These are phyloP conservation scores for Papio anubis DNA, from an alignment of 2,113 vertebrate species.

Conservation along the genomic window DNA sequence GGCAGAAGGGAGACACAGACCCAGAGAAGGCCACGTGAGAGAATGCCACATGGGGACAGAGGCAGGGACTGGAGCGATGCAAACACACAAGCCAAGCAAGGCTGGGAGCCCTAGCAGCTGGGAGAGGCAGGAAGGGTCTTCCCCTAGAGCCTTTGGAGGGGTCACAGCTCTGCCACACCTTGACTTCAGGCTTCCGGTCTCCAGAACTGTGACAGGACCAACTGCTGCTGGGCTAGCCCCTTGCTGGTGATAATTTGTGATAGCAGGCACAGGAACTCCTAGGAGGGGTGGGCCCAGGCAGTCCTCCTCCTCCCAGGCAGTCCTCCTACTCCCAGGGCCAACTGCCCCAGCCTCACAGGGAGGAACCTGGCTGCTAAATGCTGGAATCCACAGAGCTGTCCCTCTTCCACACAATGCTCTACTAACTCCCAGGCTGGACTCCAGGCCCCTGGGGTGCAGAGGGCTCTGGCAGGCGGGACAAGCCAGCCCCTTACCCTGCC, in stretches of 20 bases:
- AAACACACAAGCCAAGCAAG: background rate
- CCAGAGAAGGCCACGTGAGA: background rate
- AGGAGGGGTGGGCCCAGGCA: too few relatives aligned
- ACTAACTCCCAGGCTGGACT: background rate
- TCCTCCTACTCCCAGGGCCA: background rate
- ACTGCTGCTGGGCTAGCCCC: background rate
- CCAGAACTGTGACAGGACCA: background rate
- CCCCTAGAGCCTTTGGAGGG: too few relatives aligned
- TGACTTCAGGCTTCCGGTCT: too few relatives aligned
- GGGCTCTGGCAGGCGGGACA: background rate
- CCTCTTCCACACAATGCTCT: background rate
- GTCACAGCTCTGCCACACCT: background rate
- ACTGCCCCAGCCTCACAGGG: rapidly evolving
- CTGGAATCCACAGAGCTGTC: background rate
- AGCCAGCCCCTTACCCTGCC: background rate
- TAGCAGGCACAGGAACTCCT: rapidly evolving
- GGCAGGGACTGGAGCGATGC: rapidly evolving
- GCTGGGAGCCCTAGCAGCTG: background rate
- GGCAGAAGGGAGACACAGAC: too few relatives aligned
- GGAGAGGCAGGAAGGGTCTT: background rate
- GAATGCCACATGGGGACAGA: background rate
- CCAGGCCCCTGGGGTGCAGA: background rate
- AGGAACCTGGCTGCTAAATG: background rate
- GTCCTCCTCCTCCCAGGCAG: background rate
- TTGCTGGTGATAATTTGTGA: background rate